Evolutionary conservation across 2,797 vertebrate species (phyloP).

Genomic region (Coilia nasus): DNA sequence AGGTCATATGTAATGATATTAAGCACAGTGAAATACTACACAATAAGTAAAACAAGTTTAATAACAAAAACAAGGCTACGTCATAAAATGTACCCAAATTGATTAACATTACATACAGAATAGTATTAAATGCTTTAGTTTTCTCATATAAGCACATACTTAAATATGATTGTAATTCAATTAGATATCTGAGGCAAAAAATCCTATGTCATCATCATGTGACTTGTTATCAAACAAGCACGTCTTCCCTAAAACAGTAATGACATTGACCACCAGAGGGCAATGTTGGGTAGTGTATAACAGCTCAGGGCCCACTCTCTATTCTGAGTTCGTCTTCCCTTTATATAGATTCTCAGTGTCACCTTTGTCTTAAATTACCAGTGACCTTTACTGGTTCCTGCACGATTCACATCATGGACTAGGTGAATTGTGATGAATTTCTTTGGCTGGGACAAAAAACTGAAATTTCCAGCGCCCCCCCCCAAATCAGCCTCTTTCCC

Average conservation of each 20-base stretch:
- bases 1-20: no score
- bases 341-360: constrained; percentile 62
- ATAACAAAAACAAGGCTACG: no score
- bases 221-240: not conserved
- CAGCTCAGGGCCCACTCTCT: constrained; percentile 18
- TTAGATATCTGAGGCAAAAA: not conserved
- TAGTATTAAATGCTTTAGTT: no score
- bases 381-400: constrained; percentile 57
- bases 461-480: constrained; percentile 29
- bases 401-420: constrained; percentile 58
- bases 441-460: constrained; percentile 46
- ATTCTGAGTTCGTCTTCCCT: constrained; percentile 46
- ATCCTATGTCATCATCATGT: not conserved
- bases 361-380: constrained; percentile 58
- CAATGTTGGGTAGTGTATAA: constrained; percentile 44
- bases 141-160: no score
- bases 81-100: no score
- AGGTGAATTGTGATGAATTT: constrained; percentile 55
- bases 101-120: no score
- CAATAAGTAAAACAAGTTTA: no score
- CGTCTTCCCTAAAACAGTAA: not conserved
- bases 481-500: not conserved
- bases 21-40: no score
- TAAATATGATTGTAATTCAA: not conserved
- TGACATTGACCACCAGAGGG: constrained; percentile 51